Base-by-base conservation (phyloP, 2,113 vertebrate species). In the Paracyprichromis sp. region DNA sequence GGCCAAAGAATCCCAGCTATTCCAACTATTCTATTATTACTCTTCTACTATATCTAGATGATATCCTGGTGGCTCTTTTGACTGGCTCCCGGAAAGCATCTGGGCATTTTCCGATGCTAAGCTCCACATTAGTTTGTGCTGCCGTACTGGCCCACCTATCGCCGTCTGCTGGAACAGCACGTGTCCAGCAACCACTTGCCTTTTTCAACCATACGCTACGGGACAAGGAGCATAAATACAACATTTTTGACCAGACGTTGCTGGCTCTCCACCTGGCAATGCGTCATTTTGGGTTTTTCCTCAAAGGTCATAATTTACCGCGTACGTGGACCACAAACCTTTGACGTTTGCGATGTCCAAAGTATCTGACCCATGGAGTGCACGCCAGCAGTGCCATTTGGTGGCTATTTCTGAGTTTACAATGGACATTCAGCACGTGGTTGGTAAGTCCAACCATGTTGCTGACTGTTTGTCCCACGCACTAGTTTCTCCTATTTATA, bases 141-240 rank as follows among this genome's bases (percentile, higher is more conserved):
- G 57, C 29, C 2, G 1, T 34, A 61, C 29, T 61, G 57, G 57
- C 16, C 57, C 57, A 61, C 57, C 57, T 61, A 61, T 34, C 5
- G 0, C 8, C 5, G 0, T 61, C 0, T 61, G 57, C 57, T 61
- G 57, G 57, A 61, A 61, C 1, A 61, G 5, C 3, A 31, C 5
- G 14, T 31, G 57, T 61, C 14, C 3, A 61, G 57, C 57, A 61
- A 6, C 57, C 26, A 31, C 57, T 31, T 61, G 57, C 57, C 26
- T 17, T 17, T 59, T 6, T 61, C 26, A 61, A 2, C 57, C 57
- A 61, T 61, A 31, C 0, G 1, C 2, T 61, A 61, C 1, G 2
- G 14, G 14, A 31, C 26, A 61, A 61, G 3, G 0, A 17, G 26
- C 26, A 61, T 31, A 31, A 61, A 61, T 61, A 31, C 26, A 61